Base-by-base conservation (phyloP, 2,113 vertebrate genomes). In the Petroica traversi region DNA sequence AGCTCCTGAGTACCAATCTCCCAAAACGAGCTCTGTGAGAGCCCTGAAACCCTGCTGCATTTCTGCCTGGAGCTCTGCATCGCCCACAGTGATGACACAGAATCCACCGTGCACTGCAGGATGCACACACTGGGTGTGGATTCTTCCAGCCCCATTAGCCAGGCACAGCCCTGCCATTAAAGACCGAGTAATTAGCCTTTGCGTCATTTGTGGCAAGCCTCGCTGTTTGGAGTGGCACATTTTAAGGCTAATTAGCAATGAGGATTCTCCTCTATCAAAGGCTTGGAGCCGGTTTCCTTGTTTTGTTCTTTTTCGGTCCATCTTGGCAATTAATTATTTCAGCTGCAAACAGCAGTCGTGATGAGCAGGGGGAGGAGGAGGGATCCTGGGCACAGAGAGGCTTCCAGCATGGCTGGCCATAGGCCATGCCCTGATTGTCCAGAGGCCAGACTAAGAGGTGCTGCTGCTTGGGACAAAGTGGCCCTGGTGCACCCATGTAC, bases 151-250 rank as follows among this genome's bases (percentile, higher is more conserved):
- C 81, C 87, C 93, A 96, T 94, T 97, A 95, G 89, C 78, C 89
- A 93, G 95, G 89, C 92, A 72, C 52, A 2, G 92, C 74, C 94
- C 81, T 20, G 3, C 87, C 85, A 97, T 95, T 95, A 95, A 85
- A 73, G 84, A 76, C 51, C 62, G 9, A 94, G 78, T 83, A 96
- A 97, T 97, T 93, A 96, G 87, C 59, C 89, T 91, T 46, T 95
- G 92, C 94, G 92, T 95, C 96, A 96, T 89, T 89, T 91, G 93
- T 3, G 82, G 93, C 94, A 88, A 95, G 85, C 88, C 93, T 94
- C 6, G 48, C 82, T 93, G 94, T 92, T 96, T 92, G 83, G 85
- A 93, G 88, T 88, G 88, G 58, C 79, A 88, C 68, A 90, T 92
- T 74, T 92, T 74, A 95, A 78, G 67, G 82, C 43, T 96, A 94